Conservation (phyloP, 1,140 invertebrate species). For the Caenorhabditis remanei region DNA sequence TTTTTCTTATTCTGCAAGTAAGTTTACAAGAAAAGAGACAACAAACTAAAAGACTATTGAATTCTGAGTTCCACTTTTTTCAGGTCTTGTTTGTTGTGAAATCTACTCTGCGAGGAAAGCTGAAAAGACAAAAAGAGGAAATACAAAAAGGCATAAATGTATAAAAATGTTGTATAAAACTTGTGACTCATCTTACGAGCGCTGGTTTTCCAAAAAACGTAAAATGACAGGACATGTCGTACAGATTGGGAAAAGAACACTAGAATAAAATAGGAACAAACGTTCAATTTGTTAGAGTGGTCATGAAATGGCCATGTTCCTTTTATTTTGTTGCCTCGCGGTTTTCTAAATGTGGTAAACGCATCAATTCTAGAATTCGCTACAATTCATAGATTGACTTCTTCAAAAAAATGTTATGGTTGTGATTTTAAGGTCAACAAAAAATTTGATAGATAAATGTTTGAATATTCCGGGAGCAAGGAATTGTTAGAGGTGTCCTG, state of each 20-base stretch:
- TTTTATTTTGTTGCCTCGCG: background rate
- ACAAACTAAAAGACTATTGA: too few species aligned
- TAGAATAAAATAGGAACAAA: background rate
- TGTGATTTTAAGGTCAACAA: too few species aligned
- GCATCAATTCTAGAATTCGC: too few species aligned
- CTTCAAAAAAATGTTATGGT: too few species aligned
- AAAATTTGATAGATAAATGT: background rate
- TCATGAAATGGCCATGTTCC: conserved; percentile 14
- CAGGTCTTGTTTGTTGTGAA: too few species aligned
- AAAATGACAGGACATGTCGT: background rate
- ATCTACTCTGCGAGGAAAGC: background rate
- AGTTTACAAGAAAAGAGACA: too few species aligned
- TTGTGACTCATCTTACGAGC: conserved; percentile 10
- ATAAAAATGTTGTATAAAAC: conserved; percentile 13
- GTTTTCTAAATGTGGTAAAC: background rate
- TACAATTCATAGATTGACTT: too few species aligned
- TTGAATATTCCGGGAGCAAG: background rate
- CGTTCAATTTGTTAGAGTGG: conserved; percentile 41
- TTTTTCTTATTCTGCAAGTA: too few species aligned
- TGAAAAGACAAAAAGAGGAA: background rate
- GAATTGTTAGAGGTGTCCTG: background rate
- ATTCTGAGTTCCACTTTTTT: too few species aligned
- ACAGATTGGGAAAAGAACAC: background rate
- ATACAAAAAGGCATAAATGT: background rate
- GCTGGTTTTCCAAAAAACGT: background rate